A percentile compares a stretch with the other conserved stretches of the same genome.
phyloP scores from a whole-genome alignment of 2,888 invertebrate species.

The Rhingia rostrata region DNA sequence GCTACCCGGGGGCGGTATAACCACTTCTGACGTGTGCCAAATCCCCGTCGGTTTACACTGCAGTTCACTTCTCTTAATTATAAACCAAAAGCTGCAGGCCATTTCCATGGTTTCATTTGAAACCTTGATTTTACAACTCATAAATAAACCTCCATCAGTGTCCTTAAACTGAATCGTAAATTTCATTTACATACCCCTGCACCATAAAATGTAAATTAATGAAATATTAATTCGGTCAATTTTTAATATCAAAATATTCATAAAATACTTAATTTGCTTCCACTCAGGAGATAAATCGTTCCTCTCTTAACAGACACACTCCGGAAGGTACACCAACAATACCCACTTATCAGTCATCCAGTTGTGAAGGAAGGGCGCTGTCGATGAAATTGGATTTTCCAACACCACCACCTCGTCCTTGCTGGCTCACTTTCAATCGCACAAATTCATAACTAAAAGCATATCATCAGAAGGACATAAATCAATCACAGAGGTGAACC shows the following conservation, averaged over 20 bases:
- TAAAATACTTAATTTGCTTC: slow-evolving; percentile 62
- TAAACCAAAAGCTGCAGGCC: slow-evolving; percentile 5
- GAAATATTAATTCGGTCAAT: slow-evolving; percentile 57
- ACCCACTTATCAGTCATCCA: slow-evolving; percentile 32
- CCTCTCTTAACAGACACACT: slow-evolving; percentile 6
- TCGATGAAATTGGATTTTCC: slow-evolving; percentile 68
- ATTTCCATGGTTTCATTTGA: neutral
- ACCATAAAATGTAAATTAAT: slow-evolving; percentile 53
- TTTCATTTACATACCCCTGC: slow-evolving; percentile 17
- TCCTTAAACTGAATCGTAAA: slow-evolving; percentile 58
- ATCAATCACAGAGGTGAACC: slow-evolving; percentile 69
- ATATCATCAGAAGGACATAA: slow-evolving; percentile 72
- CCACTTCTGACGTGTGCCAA: too few species aligned
- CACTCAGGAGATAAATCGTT: slow-evolving; percentile 57
- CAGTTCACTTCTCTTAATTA: slow-evolving; percentile 30
- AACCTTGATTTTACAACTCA: slow-evolving; percentile 26
- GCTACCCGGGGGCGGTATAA: too few species aligned
- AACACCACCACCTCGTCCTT: neutral
- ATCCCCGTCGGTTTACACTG: too few species aligned
- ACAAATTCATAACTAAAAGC: slow-evolving; percentile 40
- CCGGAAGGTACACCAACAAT: neutral
- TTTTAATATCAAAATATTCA: slow-evolving; percentile 55
- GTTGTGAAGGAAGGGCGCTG: slow-evolving; percentile 49
- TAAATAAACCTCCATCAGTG: slow-evolving; percentile 38
- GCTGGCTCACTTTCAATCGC: slow-evolving; percentile 33